A percentile compares a stretch with the other conserved stretches of the same genome.
Conservation (phyloP, 2,113 vertebrate genomes). For the Elachura formosa region DNA sequence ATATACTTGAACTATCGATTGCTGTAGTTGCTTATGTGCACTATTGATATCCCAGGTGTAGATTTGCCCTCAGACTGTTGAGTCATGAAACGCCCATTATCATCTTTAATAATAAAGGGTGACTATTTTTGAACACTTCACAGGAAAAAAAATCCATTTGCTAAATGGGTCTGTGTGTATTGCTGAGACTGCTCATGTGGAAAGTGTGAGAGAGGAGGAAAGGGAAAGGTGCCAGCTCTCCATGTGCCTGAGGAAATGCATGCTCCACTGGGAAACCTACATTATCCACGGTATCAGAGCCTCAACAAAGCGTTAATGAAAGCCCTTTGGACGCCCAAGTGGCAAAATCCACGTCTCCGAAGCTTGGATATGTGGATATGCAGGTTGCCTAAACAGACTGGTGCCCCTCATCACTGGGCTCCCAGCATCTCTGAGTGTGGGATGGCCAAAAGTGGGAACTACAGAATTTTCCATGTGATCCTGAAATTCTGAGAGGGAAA, state of each 20-base stretch:
- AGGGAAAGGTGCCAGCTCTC: not conserved
- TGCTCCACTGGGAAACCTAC: not conserved
- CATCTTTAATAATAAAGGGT: not conserved
- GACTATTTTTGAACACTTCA: constrained; percentile 29
- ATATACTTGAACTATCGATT: not conserved
- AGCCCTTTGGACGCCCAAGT: not conserved
- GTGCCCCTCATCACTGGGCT: accelerated
- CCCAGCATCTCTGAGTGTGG: accelerated
- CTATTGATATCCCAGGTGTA: not conserved
- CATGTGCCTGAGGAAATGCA: not conserved
- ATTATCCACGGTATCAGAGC: not conserved
- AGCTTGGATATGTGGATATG: not conserved
- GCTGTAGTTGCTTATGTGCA: not conserved
- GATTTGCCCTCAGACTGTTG: not conserved
- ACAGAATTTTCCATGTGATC: not conserved
- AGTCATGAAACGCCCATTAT: constrained; percentile 3
- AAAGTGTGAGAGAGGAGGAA: not conserved
- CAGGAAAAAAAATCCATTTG: constrained; percentile 24
- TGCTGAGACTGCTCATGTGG: not conserved
- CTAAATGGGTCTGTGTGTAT: constrained; percentile 7
- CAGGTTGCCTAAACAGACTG: not conserved
- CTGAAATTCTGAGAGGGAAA: not conserved
- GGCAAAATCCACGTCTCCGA: not conserved
- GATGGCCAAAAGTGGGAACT: not conserved
- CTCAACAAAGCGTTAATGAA: not conserved